Evolutionary conservation across 1,140 invertebrate genomes (phyloP).

Genomic region (Cotesia chilonis): DNA sequence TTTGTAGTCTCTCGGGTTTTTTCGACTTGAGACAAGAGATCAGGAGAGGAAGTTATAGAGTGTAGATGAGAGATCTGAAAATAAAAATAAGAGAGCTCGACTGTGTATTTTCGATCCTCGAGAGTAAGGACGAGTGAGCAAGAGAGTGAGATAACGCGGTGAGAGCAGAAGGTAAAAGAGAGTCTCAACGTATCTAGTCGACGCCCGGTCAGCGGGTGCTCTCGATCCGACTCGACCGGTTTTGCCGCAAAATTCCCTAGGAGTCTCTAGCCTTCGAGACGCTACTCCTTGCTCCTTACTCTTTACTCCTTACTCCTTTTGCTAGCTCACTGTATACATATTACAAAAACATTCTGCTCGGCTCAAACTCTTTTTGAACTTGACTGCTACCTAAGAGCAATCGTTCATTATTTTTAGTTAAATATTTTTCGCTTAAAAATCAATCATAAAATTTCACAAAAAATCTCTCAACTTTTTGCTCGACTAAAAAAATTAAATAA

Average conservation of each 20-base stretch:
- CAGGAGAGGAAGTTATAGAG: not conserved
- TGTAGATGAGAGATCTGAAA: not conserved
- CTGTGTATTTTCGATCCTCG: too few relatives aligned
- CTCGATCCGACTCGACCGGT: slow-evolving; percentile 45
- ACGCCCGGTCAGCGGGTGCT: slow-evolving; percentile 41
- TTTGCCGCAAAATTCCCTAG: slow-evolving; percentile 41
- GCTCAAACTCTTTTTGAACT: too few relatives aligned
- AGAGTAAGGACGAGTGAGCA: not conserved
- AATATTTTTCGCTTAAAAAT: not conserved
- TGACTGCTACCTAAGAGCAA: not conserved
- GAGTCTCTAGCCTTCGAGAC: slow-evolving; percentile 40
- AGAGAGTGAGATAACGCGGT: slow-evolving; percentile 1
- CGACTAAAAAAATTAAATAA: not conserved
- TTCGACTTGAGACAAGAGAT: slow-evolving; percentile 14
- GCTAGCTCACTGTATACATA: not conserved
- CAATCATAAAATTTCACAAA: too few relatives aligned
- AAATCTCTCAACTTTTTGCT: too few relatives aligned
- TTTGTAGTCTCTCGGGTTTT: slow-evolving; percentile 5
- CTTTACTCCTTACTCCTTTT: not conserved
- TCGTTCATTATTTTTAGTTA: not conserved
- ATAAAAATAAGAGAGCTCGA: not conserved
- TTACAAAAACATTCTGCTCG: too few relatives aligned
- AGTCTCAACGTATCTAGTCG: slow-evolving; percentile 28
- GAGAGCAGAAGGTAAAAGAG: slow-evolving; percentile 39
- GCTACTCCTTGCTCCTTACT: not conserved